Conservation (phyloP, 2,888 invertebrate species). For the Calameuta idolon region DNA sequence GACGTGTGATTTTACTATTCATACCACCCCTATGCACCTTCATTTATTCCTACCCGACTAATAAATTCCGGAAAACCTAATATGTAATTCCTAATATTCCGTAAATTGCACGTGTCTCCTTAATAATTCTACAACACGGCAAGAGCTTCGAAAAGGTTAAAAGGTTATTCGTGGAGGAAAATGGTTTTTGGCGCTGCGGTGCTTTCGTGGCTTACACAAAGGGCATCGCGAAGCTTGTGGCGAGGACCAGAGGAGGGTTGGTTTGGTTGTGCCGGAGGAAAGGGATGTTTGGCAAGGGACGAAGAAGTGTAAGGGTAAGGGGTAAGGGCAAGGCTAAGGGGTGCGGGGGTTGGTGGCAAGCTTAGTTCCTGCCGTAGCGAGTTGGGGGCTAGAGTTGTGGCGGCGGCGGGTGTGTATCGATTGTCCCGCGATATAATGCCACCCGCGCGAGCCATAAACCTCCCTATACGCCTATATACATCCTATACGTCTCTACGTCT, state of each 20-base stretch:
- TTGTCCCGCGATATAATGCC: conserved; percentile 58
- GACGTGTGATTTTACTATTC: conserved; percentile 17
- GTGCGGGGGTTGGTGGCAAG: conserved; percentile 31
- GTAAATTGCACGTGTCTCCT: background rate
- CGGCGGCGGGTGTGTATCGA: conserved; percentile 54
- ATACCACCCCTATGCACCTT: background rate
- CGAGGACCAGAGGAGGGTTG: conserved; percentile 33
- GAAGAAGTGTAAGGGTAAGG: conserved; percentile 25
- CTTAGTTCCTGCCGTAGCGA: conserved; percentile 44
- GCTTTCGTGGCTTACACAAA: conserved; percentile 45
- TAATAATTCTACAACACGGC: background rate
- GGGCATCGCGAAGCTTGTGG: conserved; percentile 43
- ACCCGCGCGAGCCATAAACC: conserved; percentile 35
- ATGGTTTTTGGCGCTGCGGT: conserved; percentile 47
- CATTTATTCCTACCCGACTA: background rate
- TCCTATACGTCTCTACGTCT: background rate
- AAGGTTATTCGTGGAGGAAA: conserved; percentile 17
- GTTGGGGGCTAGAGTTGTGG: conserved; percentile 49
- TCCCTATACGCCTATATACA: background rate
- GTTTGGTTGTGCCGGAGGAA: conserved; percentile 43
- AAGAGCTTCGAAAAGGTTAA: background rate
- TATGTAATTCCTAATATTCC: background rate
- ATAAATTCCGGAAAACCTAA: background rate
- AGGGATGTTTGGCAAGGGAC: conserved; percentile 25
- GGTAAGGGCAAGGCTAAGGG: conserved; percentile 18